Conservation (phyloP, 2,888 invertebrate species). For the Drosophila formosana region DNA sequence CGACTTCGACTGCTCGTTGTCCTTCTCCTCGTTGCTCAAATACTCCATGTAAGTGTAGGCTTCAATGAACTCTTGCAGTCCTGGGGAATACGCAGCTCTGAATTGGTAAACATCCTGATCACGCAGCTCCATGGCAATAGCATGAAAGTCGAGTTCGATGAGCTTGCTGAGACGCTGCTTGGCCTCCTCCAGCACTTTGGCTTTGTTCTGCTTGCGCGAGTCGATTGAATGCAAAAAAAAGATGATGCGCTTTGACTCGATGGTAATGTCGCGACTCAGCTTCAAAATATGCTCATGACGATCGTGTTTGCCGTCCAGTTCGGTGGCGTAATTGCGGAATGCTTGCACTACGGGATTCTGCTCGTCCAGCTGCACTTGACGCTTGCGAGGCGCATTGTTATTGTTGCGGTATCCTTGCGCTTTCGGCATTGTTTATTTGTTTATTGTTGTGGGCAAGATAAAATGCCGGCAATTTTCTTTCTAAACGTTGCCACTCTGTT, state of each 20-base stretch:
- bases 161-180: slow-evolving; percentile 89
- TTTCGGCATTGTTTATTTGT: slow-evolving; percentile 62
- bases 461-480: slow-evolving; percentile 34
- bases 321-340: slow-evolving; percentile 88
- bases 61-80: slow-evolving; percentile 93
- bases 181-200: slow-evolving; percentile 88
- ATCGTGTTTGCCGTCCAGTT: slow-evolving; percentile 92
- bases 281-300: slow-evolving; percentile 93
- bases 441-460: slow-evolving; percentile 2
- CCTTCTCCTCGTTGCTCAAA: slow-evolving; percentile 83
- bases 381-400: slow-evolving; percentile 51
- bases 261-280: slow-evolving; percentile 92
- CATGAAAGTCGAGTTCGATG: slow-evolving; percentile 86
- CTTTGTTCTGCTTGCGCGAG: slow-evolving; percentile 86
- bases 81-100: slow-evolving; percentile 88
- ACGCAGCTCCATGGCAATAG: slow-evolving; percentile 91
- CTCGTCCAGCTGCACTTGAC: slow-evolving; percentile 65
- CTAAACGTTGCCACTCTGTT: slow-evolving; percentile 24
- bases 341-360: slow-evolving; percentile 80
- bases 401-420: slow-evolving; percentile 48
- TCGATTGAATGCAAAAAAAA: slow-evolving; percentile 92
- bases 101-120: slow-evolving; percentile 90
- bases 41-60: slow-evolving; percentile 92
- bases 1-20: slow-evolving; percentile 80
- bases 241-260: slow-evolving; percentile 95